Evolutionary conservation across 2,797 vertebrate genomes (phyloP), one percentile per base, ranked within the genome.

Genomic region (Premnoplex brunnescens): DNA sequence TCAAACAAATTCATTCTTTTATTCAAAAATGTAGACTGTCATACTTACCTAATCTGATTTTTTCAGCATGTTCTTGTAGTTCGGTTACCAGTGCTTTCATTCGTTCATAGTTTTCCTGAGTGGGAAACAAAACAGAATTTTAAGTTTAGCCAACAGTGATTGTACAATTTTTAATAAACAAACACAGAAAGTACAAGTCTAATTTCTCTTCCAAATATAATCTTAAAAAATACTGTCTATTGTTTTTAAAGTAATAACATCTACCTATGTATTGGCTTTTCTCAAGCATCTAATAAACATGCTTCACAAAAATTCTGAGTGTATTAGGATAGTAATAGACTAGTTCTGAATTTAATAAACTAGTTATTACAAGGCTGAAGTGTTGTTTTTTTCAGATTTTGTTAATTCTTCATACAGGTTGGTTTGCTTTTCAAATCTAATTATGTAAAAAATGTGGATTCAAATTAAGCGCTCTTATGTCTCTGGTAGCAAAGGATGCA

Each of bases 21-120:
- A 58, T 58, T 84, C 18, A 60, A 89, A 92, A 78, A 88, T 66
- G 16, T 20, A 39, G 56, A 32, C 28, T 26, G 58, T 4, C 17
- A 12, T 16, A 82, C 98, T 95, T 97, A 99, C 99, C 99, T 62
- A 99, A 96, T 95, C 97, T 98, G 72, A 99, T 98, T 95, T 97
- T 98, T 93, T 99, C 98, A n/a, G 98, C 98, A 79, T 98, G 97
- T 51, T 97, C 97, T 88, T 97, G 98, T 82, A 99, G 97, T 93
- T 99, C 97, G 23, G 97, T 97, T 75, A 99, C 98, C 84, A 99
- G 96, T 11, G 95, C 97, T 97, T 99, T 97, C 99, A 99, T 99
- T 84, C 98, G 98, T 51, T 99, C 98, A 95, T 99, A 99, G 94
- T 99, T 99, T 97, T 99, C 99, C 99, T 99, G 92, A 14, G 95